Evolutionary conservation across 2,113 vertebrate species (phyloP), one percentile per base, ranked within the genome.

Genomic region (Triplophysa siluroides): DNA sequence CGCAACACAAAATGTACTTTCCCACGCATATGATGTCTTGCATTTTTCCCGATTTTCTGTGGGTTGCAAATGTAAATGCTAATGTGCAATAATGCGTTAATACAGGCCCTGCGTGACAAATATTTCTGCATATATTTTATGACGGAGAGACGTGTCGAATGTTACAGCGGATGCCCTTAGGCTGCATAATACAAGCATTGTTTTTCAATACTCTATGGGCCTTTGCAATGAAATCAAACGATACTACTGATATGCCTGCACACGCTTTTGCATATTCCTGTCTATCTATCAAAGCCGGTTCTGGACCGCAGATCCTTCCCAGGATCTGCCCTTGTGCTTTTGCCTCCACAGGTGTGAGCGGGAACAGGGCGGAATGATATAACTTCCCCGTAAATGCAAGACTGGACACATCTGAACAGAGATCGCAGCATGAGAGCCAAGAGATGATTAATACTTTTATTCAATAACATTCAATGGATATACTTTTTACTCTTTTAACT

Each of bases 221-320:
- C 52, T 82, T 81, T 76, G 83, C 81, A 84, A 85, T 77, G 33
- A 79, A 78, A 78, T 33, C 54, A 41, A 80, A 82, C 80, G 74
- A 84, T 83, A 63, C 56, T 64, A 63, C 75, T 76, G 78, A 77
- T 76, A 78, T 78, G 63, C 70, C 75, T 66, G 58, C 84, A 75
- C 68, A 63, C 12, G 3, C 43, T 78, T 87, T 87, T 82, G 78
- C 83, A 86, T 78, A 73, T 76, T 29, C 11, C 41, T 68, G 54
- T 54, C 62, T 38, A 16, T 71, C 23, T 64, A 58, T 70, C 18
- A 47, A 56, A 19, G 50, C 23, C 11, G 54, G 24, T 45, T 71
- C 65, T 21, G 54, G 8, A 58, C 54, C 14, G 16, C 50, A 18
- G 50, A 21, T 8, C 8, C 7, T 8, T 21, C n/a, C 5, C 8